Evolutionary conservation across 1,140 invertebrate genomes (phyloP).

Genomic region (Laupala kohalensis): DNA sequence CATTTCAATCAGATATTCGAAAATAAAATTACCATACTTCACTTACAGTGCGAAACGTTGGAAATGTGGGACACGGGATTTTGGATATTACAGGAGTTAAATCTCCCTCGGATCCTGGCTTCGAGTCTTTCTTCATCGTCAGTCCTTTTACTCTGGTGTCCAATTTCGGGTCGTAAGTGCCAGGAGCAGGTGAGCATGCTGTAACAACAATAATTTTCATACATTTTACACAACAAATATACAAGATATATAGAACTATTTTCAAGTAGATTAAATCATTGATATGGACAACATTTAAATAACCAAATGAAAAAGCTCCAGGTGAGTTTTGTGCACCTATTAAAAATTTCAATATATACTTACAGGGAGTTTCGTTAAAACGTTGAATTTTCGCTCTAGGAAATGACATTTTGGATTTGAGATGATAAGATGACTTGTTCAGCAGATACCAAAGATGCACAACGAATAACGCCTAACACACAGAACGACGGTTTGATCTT

Average conservation of each 20-base stretch:
- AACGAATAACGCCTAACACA: background rate
- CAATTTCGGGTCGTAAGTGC: conserved; percentile 31
- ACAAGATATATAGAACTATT: background rate
- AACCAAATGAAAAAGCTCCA: too few species aligned
- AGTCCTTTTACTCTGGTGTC: conserved; percentile 26
- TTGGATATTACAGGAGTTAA: conserved; percentile 17
- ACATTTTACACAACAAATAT: background rate
- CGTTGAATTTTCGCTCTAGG: conserved; percentile 31
- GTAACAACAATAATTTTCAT: background rate
- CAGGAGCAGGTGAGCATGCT: conserved; percentile 31
- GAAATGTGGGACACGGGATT: conserved; percentile 20
- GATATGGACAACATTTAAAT: background rate
- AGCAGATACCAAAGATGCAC: too few species aligned
- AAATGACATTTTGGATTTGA: conserved; percentile 26
- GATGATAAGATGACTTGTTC: background rate
- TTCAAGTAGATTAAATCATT: too few species aligned
- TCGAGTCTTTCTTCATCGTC: conserved; percentile 26
- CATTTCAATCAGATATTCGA: too few species aligned
- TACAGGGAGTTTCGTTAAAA: conserved; percentile 30
- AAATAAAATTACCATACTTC: background rate
- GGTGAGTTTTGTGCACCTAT: too few species aligned
- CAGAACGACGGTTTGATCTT: background rate
- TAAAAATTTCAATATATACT: too few species aligned
- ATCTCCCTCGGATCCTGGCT: conserved; percentile 20
- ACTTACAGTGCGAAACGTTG: conserved; percentile 2